A percentile compares a stretch with the other conserved stretches of the same genome.
Conservation (phyloP, 2,113 vertebrate species). For the Gallinago undulata region DNA sequence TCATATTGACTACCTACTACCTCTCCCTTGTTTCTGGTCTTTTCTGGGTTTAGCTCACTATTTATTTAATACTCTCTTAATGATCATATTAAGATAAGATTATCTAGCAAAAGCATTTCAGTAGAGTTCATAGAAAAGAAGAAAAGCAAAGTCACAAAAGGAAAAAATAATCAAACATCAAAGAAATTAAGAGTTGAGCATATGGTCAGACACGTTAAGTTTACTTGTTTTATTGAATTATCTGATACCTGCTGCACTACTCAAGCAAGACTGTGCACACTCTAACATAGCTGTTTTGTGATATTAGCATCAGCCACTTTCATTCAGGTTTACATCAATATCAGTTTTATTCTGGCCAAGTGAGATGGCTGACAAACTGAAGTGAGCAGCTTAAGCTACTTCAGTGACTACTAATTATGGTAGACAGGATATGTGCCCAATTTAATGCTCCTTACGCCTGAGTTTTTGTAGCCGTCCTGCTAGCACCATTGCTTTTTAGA, state of each 20-base stretch:
- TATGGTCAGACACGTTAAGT: background rate
- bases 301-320: background rate
- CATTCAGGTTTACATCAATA: background rate
- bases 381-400: background rate
- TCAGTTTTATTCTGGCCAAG: background rate
- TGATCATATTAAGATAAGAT: background rate
- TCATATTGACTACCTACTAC: background rate
- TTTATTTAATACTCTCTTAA: background rate
- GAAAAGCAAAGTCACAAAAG: background rate
- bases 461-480: background rate
- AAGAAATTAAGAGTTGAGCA: background rate
- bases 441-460: background rate
- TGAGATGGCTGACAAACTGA: background rate
- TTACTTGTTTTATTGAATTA: background rate
- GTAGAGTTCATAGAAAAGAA: background rate
- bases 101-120: background rate
- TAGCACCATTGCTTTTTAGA: background rate
- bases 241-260: background rate
- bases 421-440: background rate
- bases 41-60: background rate
- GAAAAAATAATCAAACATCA: background rate
- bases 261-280: background rate
- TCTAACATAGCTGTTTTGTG: fast-evolving
- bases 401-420: background rate
- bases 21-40: background rate